Evolutionary conservation across 2,113 vertebrate genomes (phyloP), one percentile per base, ranked within the genome.

Genomic region (Onychorhynchus coronatus): DNA sequence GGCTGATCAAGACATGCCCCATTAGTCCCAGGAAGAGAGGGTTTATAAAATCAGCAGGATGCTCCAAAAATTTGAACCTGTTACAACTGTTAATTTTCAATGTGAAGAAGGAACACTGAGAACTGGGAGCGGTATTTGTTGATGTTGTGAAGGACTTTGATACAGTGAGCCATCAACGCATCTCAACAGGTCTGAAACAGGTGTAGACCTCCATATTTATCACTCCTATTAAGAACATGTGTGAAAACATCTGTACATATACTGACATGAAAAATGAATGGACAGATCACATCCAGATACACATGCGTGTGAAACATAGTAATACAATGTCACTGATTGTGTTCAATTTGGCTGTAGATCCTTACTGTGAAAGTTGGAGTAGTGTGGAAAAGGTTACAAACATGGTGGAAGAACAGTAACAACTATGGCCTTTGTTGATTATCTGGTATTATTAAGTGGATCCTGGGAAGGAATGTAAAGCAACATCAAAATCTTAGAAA

Each of bases 331-430:
- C 21, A 49, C 23, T 49, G 23, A 49, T 49, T 33, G 23, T 73
- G 15, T 73, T 73, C 11, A 73, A 19, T 4, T 24, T 55, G 22
- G 30, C 50, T 1, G 18, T 55, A 30, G 37, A 73, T 16, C 37
- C 50, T 18, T 46, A 8, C 5, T 74, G 3, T 44, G 53, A 5
- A 14, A 28, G 6, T 14, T 44, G 41, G 41, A 58, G 6, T 13
- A 27, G 0, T 5, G 5, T 0, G 18, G 41, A 1, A n/a, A 12
- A 9, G 71, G 39, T 0, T 21, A 15, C 39, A 24, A 21, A 4
- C 13, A 1, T 8, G 52, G 31, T n/a, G 2, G 1, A 6, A 22
- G 5, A 10, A 46, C 14, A 2, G 9, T 58, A 14, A 58, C 33
- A 6, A 52, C 52, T 2, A n/a, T n/a, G 39, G 39, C 39, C 3